A percentile compares a stretch with the other conserved stretches of the same genome.
These are phyloP conservation scores for Busseola fusca DNA, from an alignment of 2,888 invertebrate genomes.

Conservation along the genomic window DNA sequence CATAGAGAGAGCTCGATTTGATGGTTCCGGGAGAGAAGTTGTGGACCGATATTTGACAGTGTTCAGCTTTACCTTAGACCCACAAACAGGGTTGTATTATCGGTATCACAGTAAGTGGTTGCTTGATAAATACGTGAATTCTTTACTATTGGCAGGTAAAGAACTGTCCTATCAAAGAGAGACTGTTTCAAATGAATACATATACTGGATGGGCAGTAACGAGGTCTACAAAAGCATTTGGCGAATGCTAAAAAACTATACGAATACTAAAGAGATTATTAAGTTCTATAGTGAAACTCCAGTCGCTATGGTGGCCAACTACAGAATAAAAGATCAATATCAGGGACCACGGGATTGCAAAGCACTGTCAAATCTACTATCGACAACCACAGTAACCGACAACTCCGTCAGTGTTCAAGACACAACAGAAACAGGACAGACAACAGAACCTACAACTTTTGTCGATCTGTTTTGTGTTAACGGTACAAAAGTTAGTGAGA, in stretches of 20 bases:
- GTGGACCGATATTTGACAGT: rapidly evolving
- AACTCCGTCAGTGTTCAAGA: background rate
- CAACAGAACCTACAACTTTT: background rate
- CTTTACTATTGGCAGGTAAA: no score
- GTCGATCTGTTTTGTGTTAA: background rate
- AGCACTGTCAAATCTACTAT: conserved; percentile 65
- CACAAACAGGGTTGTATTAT: background rate
- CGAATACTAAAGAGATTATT: rapidly evolving
- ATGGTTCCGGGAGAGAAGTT: background rate
- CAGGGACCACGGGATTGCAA: conserved; percentile 69
- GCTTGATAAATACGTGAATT: no score
- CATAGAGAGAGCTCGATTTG: background rate
- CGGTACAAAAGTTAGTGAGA: background rate
- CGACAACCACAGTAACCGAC: background rate
- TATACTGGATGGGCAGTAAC: background rate
- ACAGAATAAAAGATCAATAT: conserved; percentile 8
- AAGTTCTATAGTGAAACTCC: background rate
- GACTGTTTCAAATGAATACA: background rate
- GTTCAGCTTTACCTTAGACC: background rate
- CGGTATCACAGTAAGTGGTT: rapidly evolving
- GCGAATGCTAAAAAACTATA: background rate
- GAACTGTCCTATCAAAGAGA: no score
- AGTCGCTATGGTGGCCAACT: background rate
- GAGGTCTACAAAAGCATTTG: background rate
- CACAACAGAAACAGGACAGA: background rate